Evolutionary conservation across 2,113 vertebrate species (phyloP), one percentile per base, ranked within the genome.

Genomic region (Phocoena sinus): DNA sequence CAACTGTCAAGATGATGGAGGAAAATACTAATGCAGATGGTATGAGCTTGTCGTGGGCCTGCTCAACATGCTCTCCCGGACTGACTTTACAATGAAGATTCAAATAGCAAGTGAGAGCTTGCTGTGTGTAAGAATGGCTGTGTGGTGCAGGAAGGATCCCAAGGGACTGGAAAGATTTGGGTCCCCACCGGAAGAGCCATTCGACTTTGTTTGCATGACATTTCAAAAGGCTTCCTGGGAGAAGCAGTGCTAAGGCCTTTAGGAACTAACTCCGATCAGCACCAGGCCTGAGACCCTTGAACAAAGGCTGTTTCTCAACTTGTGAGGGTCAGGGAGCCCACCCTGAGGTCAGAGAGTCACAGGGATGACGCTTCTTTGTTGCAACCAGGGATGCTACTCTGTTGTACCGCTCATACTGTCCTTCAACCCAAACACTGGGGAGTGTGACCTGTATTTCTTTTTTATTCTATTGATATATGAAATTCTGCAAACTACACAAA

Each of bases 1-100:
- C 94, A 92, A 67, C 95, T 96, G 95, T 98, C 97, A 95, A 82
- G 95, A 94, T 95, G 96, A 97, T 73, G 96, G 90, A 77, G 93
- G 92, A 79, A 95, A 89, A 97, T 84, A 77, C 93, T 93, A 65
- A 94, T 95, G 92, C 95, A 97, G 95, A 92, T 94, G 96, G 92
- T 26, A n/a, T 38, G 79, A 89, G 91, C 96, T 68, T 87, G 95
- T 91, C 86, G 33, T 50, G 83, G 92, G 85, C 87, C 96, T 50
- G 53, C 89, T 88, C 53, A 26, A 33, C 10, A 0, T 18, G n/a
- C 68, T 92, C 58, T 67, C 79, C 87, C 9, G 74, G 26, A 50
- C 93, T 95, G 92, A 94, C 92, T 53, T 58, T 44, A 62, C 95
- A 97, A 97, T 93, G 77, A 70, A 76, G 84, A 96, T 83, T 95